A percentile compares a stretch with the other conserved stretches of the same genome.
Evolutionary conservation across 2,113 vertebrate genomes (phyloP).

Genomic region (Mus pahari): DNA sequence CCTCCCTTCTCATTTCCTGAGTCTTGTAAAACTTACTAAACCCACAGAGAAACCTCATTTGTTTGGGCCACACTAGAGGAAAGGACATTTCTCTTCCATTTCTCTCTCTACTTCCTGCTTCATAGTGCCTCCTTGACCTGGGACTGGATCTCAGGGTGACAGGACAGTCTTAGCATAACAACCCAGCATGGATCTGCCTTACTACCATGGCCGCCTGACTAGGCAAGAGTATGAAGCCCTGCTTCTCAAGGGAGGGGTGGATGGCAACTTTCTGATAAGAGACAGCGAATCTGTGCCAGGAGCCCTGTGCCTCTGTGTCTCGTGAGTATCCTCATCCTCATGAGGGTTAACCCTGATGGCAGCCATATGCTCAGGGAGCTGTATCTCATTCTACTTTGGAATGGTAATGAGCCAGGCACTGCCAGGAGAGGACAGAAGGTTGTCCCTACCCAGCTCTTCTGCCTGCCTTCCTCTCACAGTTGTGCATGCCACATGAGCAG

Average conservation of each 20-base stretch:
- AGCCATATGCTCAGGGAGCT: neutral
- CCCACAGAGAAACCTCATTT: neutral
- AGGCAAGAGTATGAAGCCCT: constrained; percentile 89
- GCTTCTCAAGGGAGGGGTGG: constrained; percentile 85
- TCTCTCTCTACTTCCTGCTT: neutral
- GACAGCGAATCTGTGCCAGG: constrained; percentile 93
- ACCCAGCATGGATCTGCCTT: constrained; percentile 86
- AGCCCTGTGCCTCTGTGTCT: constrained; percentile 93
- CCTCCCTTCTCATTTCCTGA: constrained; percentile 72
- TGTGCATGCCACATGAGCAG: neutral
- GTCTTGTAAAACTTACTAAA: neutral
- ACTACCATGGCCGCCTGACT: constrained; percentile 91
- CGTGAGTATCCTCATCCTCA: constrained; percentile 88
- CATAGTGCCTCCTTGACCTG: accelerated
- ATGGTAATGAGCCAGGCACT: neutral
- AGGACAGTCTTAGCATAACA: neutral
- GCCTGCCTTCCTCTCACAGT: too few species aligned
- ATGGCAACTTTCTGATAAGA: constrained; percentile 92
- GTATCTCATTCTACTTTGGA: neutral
- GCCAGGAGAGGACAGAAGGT: neutral
- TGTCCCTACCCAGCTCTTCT: neutral
- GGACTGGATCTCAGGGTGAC: neutral
- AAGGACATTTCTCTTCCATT: neutral
- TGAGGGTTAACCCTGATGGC: neutral
- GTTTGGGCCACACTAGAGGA: neutral